These are phyloP conservation scores for Polyploca ridens DNA, from an alignment of 2,888 invertebrate species.

Conservation along the genomic window DNA sequence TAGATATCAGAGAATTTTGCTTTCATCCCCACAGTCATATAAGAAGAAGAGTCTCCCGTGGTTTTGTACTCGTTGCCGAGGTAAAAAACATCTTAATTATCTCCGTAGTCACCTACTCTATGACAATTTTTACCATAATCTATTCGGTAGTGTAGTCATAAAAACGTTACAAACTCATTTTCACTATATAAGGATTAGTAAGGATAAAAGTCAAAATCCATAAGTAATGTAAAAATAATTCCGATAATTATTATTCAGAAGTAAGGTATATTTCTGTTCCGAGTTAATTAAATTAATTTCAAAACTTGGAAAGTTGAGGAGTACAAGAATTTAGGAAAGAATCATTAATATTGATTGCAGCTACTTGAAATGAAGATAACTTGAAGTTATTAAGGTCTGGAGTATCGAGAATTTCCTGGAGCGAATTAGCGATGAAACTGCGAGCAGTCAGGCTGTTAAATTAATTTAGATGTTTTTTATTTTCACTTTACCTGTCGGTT, in stretches of 20 bases:
- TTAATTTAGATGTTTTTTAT: not conserved
- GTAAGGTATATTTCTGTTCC: not conserved
- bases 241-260: not conserved
- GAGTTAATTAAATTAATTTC: slow-evolving; percentile 8
- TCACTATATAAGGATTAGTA: not conserved
- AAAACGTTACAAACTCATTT: too few species aligned
- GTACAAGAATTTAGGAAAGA: not conserved
- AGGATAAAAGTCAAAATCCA: not conserved
- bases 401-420: slow-evolving; percentile 1
- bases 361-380: slow-evolving; percentile 16
- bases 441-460: not conserved
- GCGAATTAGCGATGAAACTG: not conserved
- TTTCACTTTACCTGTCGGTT: not conserved
- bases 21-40: too few species aligned
- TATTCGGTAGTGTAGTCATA: too few species aligned
- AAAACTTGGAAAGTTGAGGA: not conserved
- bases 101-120: too few species aligned
- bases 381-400: slow-evolving; percentile 1
- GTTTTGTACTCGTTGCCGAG: too few species aligned
- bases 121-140: too few species aligned
- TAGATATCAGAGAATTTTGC: too few species aligned
- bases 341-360: slow-evolving; percentile 18
- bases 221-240: not conserved
- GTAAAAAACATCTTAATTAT: too few species aligned
- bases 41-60: too few species aligned